Evolutionary conservation across 2,113 vertebrate genomes (phyloP), one percentile per base, ranked within the genome.

Genomic region (Tamias sibiricus): DNA sequence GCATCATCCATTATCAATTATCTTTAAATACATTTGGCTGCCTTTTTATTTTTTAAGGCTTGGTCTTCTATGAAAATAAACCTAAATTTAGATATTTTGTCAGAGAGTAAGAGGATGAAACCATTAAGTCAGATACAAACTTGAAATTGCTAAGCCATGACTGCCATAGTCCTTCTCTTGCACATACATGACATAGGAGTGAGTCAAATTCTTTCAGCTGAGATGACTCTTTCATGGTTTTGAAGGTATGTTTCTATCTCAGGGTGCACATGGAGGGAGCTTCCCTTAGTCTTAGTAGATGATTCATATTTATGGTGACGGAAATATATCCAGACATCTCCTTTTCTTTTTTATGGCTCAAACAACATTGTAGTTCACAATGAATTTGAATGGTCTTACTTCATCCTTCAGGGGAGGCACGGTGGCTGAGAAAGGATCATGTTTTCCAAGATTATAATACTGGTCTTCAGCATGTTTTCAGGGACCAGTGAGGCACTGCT

Each of bases 11-110:
- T 26, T 79, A 12, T 44, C 30, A 87, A 1, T 94, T 69, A 75
- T 89, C 57, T 87, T 86, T 69, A 94, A 96, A 44, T 91, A 26
- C 57, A 35, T 30, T 92, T 91, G 26, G 17, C n/a, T 94, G 44
- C 62, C 13, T 91, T 82, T 54, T 85, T 95, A 26, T 47, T 93
- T 95, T 84, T 72, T 30, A 95, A 96, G 49, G 37, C 59, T 80
- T 75, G 32, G 30, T 83, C 74, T 71, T 66, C 76, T 92, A 35
- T 52, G 84, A 79, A 94, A 93, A 80, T 71, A 47, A 64, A 77
- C 47, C 32, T 77, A 4, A 49, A 68, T 94, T 89, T 83, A 87
- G 87, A 66, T 95, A 68, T 83, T 92, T 94, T 96, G 85, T 93
- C 64, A 76, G 69, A 42, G 54, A 86, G 26, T 71, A 90, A 76